phyloP scores from a whole-genome alignment of 2,888 invertebrate species.

The Dolichopus griseipennis region DNA sequence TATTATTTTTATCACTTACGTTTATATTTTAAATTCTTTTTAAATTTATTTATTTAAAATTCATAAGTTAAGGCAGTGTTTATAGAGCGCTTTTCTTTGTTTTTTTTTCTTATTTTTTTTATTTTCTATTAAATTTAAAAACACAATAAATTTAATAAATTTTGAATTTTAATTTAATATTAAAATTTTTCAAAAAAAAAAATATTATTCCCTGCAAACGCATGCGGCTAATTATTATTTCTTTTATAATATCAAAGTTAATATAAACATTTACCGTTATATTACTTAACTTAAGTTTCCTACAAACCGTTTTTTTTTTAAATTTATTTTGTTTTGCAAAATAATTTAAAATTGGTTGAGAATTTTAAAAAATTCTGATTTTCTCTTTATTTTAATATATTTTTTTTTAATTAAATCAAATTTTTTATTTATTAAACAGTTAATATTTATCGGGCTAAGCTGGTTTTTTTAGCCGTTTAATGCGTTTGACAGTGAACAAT shows the following conservation, averaged over 20 bases:
- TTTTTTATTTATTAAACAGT: no score
- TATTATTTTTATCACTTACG: background rate
- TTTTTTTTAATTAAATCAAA: no score
- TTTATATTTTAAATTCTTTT: background rate
- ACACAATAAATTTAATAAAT: background rate
- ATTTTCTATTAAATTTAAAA: background rate
- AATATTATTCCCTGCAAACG: background rate
- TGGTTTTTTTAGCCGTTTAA: background rate
- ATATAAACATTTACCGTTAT: background rate
- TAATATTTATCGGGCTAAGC: no score
- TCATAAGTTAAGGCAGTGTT: background rate
- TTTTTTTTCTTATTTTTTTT: background rate
- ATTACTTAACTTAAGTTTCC: no score
- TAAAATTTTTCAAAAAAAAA: background rate
- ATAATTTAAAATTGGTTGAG: no score
- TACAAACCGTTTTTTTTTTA: no score
- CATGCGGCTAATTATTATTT: background rate
- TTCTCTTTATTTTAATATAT: no score
- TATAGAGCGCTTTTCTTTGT: background rate
- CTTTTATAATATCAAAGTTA: background rate
- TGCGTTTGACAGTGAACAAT: slow-evolving; percentile 1
- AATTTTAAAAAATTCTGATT: no score
- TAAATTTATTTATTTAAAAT: no score
- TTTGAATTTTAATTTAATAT: background rate
- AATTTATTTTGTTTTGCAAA: no score